Base-by-base conservation (phyloP, 2,888 invertebrate genomes). In the Tetrapedia diversipes region DNA sequence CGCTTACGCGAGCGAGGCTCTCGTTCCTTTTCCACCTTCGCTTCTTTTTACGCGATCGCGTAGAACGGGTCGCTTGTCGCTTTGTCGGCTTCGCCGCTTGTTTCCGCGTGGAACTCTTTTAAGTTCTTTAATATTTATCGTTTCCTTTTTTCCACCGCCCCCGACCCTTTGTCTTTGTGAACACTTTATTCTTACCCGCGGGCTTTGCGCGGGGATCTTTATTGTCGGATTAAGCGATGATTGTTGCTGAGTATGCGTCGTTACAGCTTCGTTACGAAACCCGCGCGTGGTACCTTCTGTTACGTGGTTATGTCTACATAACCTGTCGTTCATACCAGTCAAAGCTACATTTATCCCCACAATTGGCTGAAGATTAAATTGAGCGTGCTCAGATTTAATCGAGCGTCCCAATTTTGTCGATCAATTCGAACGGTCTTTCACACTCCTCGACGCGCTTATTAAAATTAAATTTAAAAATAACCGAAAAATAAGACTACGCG, bases 21-120 rank as follows among this genome's bases (percentile, higher is more conserved):
- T n/a, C 10, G 4, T 22, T 16, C 49, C 27, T 27, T 27, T n/a
- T n/a, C n/a, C 4, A 4, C 43, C 19, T 2, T 63, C 45, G 27
- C 19, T 37, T 41, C 6, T 51, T 27, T 37, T 29, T 29, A 27
- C 7, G 7, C 22, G 8, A 32, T 49, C 49, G 11, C n/a, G 34
- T 22, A n/a, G 24, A 60, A n/a, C 14, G 16, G 43, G 4, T 68
- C n/a, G 14, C 53, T 39, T 51, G 10, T 51, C 67, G 49, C 51
- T 68, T 53, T 60, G 60, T 43, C 34, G 19, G 19, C 41, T 60
- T 7, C 0, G 39, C 32, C 24, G 22, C 8, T 16, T 32, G 22
- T 51, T 24, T 8, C 4, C 24, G 2, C 16, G 19, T 4, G n/a
- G 34, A 37, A 45, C 27, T 54, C 37, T 11, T 11, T 10, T 34